Conservation (phyloP, 2,797 vertebrate species). For the Huso huso region DNA sequence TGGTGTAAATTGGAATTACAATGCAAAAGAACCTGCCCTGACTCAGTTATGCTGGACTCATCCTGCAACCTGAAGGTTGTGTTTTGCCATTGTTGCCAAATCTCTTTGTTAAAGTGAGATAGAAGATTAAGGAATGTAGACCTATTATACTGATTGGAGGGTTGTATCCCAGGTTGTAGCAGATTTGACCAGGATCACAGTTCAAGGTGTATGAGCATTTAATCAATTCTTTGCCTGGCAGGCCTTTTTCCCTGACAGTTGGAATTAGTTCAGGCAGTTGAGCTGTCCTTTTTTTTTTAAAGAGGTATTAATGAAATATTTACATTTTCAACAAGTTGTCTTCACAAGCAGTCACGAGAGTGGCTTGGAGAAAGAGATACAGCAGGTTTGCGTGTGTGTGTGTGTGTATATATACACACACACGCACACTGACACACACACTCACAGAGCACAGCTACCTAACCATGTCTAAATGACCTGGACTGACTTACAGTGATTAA, state of each 20-base stretch:
- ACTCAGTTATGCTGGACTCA: slow-evolving; percentile 33
- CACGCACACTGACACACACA: no score
- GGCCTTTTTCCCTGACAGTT: neutral
- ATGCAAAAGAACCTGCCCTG: slow-evolving; percentile 54
- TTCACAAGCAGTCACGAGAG: slow-evolving; percentile 36
- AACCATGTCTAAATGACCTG: slow-evolving; percentile 34
- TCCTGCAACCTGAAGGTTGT: slow-evolving; percentile 46
- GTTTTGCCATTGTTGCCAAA: neutral
- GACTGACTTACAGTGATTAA: slow-evolving; percentile 50
- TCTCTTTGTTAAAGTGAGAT: neutral
- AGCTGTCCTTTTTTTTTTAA: slow-evolving; percentile 22
- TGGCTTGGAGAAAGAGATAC: slow-evolving; percentile 49
- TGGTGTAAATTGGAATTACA: slow-evolving; percentile 60
- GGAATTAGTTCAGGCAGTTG: slow-evolving; percentile 16
- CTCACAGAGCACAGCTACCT: slow-evolving; percentile 22
- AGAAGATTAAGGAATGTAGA: slow-evolving; percentile 37
- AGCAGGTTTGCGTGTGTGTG: slow-evolving; percentile 18
- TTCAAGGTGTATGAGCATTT: slow-evolving; percentile 25
- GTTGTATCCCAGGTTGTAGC: slow-evolving; percentile 27
- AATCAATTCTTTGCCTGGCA: no score
- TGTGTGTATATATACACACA: no score
- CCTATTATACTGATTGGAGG: slow-evolving; percentile 29
- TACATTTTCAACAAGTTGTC: slow-evolving; percentile 51
- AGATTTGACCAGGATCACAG: slow-evolving; percentile 6
- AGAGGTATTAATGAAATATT: slow-evolving; percentile 39